Percentiles rank a stretch among this genome's conserved stretches.
Conservation (phyloP, 2,888 invertebrate genomes). For the Tenodera sinensis region DNA sequence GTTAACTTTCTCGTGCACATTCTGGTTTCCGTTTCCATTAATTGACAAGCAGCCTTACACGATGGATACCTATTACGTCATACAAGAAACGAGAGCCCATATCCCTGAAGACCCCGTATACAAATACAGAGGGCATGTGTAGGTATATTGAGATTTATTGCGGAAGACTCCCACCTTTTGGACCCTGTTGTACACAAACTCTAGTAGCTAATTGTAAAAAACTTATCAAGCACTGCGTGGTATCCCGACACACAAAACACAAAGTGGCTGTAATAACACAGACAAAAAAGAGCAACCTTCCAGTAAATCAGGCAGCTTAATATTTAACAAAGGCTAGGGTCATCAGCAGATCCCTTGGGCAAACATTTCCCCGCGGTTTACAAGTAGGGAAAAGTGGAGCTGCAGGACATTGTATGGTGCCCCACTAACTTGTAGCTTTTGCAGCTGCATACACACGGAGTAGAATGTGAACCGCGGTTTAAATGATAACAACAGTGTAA, state of each 20-base stretch:
- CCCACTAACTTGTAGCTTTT: not conserved
- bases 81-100: too few relatives aligned
- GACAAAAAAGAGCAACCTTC: not conserved
- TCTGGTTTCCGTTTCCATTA: too few relatives aligned
- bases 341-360: not conserved
- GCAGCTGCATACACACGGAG: too few relatives aligned
- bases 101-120: too few relatives aligned
- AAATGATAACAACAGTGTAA: too few relatives aligned
- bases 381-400: not conserved
- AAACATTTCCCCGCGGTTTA: not conserved
- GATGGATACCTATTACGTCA: too few relatives aligned
- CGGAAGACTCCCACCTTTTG: not conserved
- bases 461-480: too few relatives aligned
- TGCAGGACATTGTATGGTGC: not conserved
- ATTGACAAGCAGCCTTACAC: too few relatives aligned
- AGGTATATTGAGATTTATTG: not conserved
- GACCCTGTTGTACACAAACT: not conserved
- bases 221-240: not conserved
- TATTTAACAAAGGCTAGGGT: not conserved
- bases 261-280: conserved; percentile 6
- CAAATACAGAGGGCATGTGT: too few relatives aligned
- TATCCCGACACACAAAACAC: not conserved
- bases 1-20: too few relatives aligned
- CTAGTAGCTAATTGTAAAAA: not conserved
- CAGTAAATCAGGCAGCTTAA: not conserved